Base-by-base conservation (phyloP, 2,888 invertebrate species). In the Eubasilissa splendida region DNA sequence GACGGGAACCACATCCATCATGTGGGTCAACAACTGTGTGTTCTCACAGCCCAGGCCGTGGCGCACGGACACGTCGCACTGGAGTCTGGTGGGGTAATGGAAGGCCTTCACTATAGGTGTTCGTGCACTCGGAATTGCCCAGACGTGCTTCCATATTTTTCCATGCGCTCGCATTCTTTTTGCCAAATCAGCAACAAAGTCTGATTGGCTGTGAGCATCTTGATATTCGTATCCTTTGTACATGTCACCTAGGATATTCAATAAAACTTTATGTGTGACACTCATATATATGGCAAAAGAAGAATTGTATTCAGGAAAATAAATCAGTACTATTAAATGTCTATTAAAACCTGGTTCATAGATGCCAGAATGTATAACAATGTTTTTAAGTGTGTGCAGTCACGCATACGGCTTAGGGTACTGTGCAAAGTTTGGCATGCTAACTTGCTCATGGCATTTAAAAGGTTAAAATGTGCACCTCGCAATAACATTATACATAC, bases 31-130 rank as follows among this genome's bases (percentile, higher is more conserved):
- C 84, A 91, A 87, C 83, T 88, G 88, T 0, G 91, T 91, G 84
- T 92, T 92, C 85, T 91, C 90, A 0, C 91, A 89, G 77, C 90
- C 88, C 9, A 92, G 87, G 2, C 90, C 90, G 85, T 91, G 90
- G 31, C 87, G 86, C 84, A 91, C 91, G 0, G 91, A 91, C 80
- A 93, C 85, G 86, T 92, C 92, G 85, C 91, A 91, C 60, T 89
- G 87, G n/a, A 92, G 85, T 2, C 86, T 84, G 1, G 89, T 88
- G 8, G 84, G 83, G 63, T 84, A 85, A 83, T 91, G 90, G 77
- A 85, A 85, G 52, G 90, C 86, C 85, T 89, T 90, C 11, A 92
- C 87, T 77, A 92, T 91, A 0, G 92, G 92, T n/a, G 90, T 90
- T 79, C 91, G 87, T 0, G 90, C 89, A 1, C 86, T 84, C 5